Evolutionary conservation across 92 coral and sea anemone species (phyloP).

Genomic region (Heliopora coerulea): DNA sequence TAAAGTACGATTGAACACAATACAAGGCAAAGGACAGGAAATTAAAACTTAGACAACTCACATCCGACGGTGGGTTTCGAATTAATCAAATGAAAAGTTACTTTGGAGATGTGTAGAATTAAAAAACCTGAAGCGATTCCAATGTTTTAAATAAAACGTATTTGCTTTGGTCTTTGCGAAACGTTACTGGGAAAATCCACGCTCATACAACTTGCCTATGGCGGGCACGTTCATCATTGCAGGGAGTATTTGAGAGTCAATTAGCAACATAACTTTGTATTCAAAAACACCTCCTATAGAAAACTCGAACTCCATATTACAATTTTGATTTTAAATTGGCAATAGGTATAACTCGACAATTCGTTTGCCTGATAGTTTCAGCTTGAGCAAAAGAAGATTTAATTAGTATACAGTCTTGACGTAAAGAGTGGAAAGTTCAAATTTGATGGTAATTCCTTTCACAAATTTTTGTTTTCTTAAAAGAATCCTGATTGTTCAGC

Average conservation of each 20-base stretch:
- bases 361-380: not conserved
- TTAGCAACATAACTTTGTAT: constrained; percentile 8
- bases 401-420: not conserved
- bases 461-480: constrained; percentile 28
- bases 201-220: too few relatives aligned
- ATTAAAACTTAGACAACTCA: constrained; percentile 5
- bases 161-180: too few relatives aligned
- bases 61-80: not conserved
- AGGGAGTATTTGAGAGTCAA: not conserved
- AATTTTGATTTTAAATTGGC: not conserved
- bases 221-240: constrained; percentile 16
- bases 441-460: not conserved
- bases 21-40: constrained; percentile 25
- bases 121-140: too few relatives aligned
- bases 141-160: too few relatives aligned
- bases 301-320: not conserved
- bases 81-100: not conserved
- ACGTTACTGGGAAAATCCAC: too few relatives aligned
- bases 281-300: constrained; percentile 25
- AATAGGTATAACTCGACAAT: not conserved
- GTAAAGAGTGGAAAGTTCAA: not conserved
- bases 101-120: too few relatives aligned
- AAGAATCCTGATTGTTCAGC: constrained; percentile 6
- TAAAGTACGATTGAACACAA: constrained; percentile 7
- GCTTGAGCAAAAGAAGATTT: constrained; percentile 3